Conservation (phyloP, 1,140 invertebrate genomes). For the Aethina tumida region DNA sequence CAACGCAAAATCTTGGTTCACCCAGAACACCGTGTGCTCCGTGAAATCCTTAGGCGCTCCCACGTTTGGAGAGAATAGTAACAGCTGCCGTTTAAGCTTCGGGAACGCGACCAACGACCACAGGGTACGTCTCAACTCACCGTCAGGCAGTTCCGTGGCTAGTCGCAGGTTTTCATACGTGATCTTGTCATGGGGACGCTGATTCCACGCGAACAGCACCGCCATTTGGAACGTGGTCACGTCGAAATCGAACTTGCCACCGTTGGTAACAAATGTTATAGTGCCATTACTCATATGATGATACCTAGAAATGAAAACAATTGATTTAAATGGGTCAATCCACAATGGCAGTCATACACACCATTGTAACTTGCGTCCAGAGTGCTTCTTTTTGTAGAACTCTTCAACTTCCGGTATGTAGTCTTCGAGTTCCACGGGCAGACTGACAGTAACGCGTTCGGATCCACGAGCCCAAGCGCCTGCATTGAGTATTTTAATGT, state of each 20-base stretch:
- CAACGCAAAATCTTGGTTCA: slow-evolving; percentile 91
- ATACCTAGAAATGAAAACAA: slow-evolving; percentile 46
- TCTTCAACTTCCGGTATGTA: slow-evolving; percentile 96
- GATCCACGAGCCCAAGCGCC: slow-evolving; percentile 95
- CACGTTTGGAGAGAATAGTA: slow-evolving; percentile 69
- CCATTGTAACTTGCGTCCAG: slow-evolving; percentile 97
- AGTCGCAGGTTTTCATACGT: slow-evolving; percentile 91
- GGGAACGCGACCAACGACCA: slow-evolving; percentile 97
- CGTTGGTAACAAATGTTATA: slow-evolving; percentile 88
- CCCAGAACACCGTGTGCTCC: slow-evolving; percentile 88
- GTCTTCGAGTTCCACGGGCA: slow-evolving; percentile 95
- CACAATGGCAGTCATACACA: slow-evolving; percentile 14
- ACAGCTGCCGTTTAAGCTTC: slow-evolving; percentile 87
- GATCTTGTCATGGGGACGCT: slow-evolving; percentile 81
- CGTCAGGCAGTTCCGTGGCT: slow-evolving; percentile 92
- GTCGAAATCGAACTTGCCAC: slow-evolving; percentile 94
- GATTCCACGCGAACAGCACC: slow-evolving; percentile 99
- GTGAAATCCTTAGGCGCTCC: slow-evolving; percentile 88
- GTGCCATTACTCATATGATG: slow-evolving; percentile 99
- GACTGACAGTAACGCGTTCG: slow-evolving; percentile 87
- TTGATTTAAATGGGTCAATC: background rate
- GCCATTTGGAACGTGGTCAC: slow-evolving; percentile 99
- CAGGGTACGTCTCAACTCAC: slow-evolving; percentile 87
- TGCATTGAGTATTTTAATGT: slow-evolving; percentile 94
- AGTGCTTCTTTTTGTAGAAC: slow-evolving; percentile 94